Evolutionary conservation across 2,113 vertebrate genomes (phyloP).

Genomic region (Condylura cristata): DNA sequence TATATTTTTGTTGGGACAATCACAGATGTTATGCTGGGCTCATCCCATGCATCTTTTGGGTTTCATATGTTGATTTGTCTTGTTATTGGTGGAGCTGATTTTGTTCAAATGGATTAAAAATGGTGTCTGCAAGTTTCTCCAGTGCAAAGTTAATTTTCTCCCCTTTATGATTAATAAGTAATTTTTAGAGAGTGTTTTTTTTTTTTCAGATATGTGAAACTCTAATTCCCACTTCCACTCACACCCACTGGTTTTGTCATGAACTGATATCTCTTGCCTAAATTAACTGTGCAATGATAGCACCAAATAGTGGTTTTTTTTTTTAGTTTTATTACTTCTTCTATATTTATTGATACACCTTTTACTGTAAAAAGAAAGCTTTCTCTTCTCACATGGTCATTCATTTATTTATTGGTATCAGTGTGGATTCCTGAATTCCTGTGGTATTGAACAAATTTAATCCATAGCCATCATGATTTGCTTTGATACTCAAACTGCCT

Average conservation of each 20-base stretch:
- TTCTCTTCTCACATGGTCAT: neutral
- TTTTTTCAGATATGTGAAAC: neutral
- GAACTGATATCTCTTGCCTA: neutral
- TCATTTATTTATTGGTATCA: neutral
- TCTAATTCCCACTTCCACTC: neutral
- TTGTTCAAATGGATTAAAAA: neutral
- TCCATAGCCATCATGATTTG: neutral
- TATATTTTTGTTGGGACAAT: neutral
- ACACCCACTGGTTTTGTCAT: neutral
- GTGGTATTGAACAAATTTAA: neutral
- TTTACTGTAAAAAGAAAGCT: neutral
- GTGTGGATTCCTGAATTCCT: neutral
- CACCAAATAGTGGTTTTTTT: neutral
- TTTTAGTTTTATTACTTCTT: neutral
- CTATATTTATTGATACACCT: neutral
- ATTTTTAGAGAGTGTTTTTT: neutral
- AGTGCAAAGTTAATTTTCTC: neutral
- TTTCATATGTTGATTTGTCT: too few relatives aligned
- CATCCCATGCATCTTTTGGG: neutral
- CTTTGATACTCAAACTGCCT: neutral
- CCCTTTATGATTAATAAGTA: neutral
- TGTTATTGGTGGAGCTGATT: accelerated
- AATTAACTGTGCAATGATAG: neutral
- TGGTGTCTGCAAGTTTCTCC: neutral
- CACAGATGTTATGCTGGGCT: accelerated